Conservation (phyloP, 1,140 invertebrate genomes). For the Bathynomus jamesi region DNA sequence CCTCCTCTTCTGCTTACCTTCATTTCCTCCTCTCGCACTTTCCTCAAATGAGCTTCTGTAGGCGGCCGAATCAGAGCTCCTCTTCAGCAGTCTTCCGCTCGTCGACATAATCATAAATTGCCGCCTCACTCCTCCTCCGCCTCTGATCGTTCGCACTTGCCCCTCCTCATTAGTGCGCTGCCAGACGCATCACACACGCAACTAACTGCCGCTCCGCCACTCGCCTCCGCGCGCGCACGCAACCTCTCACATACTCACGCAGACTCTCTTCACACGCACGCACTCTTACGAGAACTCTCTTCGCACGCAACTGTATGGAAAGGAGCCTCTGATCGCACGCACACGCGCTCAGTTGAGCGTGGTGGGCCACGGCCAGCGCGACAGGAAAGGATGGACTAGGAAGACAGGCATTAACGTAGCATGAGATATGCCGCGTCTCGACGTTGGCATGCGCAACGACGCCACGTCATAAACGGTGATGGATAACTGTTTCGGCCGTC, state of each 20-base stretch:
- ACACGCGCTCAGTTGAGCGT: constrained; percentile 19
- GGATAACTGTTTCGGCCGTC: background rate
- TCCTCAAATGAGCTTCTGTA: background rate
- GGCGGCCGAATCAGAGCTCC: background rate
- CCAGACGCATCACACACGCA: background rate
- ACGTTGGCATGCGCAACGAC: background rate
- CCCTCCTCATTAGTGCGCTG: background rate
- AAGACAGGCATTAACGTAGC: background rate
- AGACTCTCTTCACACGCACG: background rate
- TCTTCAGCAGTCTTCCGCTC: background rate
- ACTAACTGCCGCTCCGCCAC: background rate
- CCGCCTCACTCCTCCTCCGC: background rate
- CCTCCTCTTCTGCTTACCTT: background rate
- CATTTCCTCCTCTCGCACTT: too few species aligned
- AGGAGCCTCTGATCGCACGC: background rate
- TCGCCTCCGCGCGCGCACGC: constrained; percentile 5
- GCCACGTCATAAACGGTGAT: background rate
- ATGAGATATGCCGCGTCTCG: background rate
- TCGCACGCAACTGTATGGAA: background rate
- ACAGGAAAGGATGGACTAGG: background rate
- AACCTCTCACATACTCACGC: background rate
- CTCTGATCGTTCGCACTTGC: background rate
- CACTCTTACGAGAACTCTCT: background rate
- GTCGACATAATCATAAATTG: background rate
- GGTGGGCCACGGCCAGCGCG: constrained; percentile 19